phyloP scores from a whole-genome alignment of 2,113 vertebrate genomes.

The Helogale parvula region DNA sequence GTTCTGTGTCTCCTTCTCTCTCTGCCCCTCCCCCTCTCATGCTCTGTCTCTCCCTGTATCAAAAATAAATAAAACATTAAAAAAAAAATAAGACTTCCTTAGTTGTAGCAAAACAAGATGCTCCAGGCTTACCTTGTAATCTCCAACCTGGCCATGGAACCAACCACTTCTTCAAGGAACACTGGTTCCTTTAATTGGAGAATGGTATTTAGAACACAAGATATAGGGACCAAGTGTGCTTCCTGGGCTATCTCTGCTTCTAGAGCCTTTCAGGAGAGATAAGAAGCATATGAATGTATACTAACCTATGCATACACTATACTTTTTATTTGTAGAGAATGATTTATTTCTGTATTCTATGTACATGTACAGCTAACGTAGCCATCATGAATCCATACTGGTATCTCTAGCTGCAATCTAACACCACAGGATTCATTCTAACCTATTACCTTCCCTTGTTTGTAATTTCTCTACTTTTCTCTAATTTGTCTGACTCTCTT shows the following conservation, averaged over 20 bases:
- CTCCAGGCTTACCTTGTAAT: not conserved
- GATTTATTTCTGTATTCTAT: not conserved
- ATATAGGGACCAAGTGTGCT: not conserved
- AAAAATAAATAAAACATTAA: too few species aligned
- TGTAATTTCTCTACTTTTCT: not conserved
- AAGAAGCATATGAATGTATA: not conserved
- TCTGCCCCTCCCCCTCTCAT: too few species aligned
- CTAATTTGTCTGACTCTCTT: not conserved
- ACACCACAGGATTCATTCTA: not conserved
- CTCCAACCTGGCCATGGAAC: not conserved
- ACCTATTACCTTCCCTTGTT: not conserved
- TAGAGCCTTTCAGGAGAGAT: not conserved
- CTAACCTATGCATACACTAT: not conserved
- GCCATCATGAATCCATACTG: not conserved
- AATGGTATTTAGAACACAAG: not conserved
- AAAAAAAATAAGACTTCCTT: not conserved
- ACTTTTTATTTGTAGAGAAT: not conserved
- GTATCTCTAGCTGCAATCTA: not conserved
- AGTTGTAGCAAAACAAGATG: not conserved
- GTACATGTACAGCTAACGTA: not conserved
- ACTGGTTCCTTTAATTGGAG: not conserved
- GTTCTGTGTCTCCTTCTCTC: too few species aligned
- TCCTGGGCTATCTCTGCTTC: not conserved
- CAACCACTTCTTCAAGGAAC: not conserved
- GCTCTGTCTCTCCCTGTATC: too few species aligned